Evolutionary conservation across 2,888 invertebrate species (phyloP), one percentile per base, ranked within the genome.

Genomic region (Brachypalpus laphriformis): DNA sequence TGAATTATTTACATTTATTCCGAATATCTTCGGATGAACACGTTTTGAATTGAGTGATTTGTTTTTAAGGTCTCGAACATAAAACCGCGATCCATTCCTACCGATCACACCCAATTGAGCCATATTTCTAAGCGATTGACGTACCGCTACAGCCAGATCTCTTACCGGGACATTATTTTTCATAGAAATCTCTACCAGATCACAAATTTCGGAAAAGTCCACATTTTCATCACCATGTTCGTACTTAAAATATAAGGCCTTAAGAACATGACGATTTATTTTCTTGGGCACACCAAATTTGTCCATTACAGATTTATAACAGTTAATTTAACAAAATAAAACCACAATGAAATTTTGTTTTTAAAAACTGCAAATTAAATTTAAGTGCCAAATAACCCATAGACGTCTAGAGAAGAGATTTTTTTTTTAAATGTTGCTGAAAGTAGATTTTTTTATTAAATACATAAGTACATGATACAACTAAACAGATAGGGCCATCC

Each of bases 231-330:
- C 0, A 1, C 28, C 31, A 4, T 20, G 61, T 0, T 47, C 40
- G 14, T 83, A 65, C 16, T 89, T 51, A 7, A 56, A 20, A 2
- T 61, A 65, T 6, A 90, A 1, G 4, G 89, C 90, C 70, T 88
- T 89, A 0, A 89, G 49, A 6, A 90, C 90, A 82, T 90, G 89
- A 4, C 90, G 88, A 86, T 89, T 90, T 3, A 89, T 87, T 83
- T 89, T 89, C 65, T 88, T 88, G 0, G 89, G 89, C 1, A 89
- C 88, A 28, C 76, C 77, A 49, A 88, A 89, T 47, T 78, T 80
- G 75, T 89, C 89, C 89, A 89, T 89, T 82, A 1, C 7, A 16
- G 42, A 72, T 72, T 28, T 61, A 22, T 20, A 16, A 28, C 45
- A 34, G 42, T 7, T 11, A 20, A 20, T 61, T 63, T 63, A n/a